A percentile compares a stretch with the other conserved stretches of the same genome.
These are phyloP conservation scores for Sphaerophoria taeniata DNA, from an alignment of 2,888 invertebrate genomes.

Conservation along the genomic window DNA sequence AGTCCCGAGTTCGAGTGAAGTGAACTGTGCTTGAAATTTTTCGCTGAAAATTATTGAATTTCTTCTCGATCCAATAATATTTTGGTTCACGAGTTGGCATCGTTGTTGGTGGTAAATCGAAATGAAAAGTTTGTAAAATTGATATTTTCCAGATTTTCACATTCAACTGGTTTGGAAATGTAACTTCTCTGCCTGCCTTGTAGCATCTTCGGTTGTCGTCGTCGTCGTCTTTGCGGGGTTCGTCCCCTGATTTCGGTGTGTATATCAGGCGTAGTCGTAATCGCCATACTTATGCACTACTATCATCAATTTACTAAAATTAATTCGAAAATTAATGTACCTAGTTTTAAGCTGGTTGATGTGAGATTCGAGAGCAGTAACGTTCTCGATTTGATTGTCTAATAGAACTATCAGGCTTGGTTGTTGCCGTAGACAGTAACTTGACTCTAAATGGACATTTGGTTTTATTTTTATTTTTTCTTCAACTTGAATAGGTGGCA, in stretches of 20 bases:
- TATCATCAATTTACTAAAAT: slow-evolving; percentile 36
- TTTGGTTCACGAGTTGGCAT: too few relatives aligned
- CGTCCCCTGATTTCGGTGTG: slow-evolving; percentile 3
- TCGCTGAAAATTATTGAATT: not conserved
- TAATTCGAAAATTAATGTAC: slow-evolving; percentile 12
- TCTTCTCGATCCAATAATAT: not conserved
- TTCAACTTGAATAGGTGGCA: not conserved
- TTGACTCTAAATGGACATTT: slow-evolving; percentile 15
- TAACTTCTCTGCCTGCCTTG: not conserved
- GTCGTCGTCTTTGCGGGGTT: slow-evolving; percentile 21
- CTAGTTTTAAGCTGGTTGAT: slow-evolving; percentile 5
- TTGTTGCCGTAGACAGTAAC: not conserved
- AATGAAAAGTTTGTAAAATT: too few relatives aligned
- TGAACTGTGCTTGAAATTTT: slow-evolving; percentile 49
- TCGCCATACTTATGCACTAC: not conserved
- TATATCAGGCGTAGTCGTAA: slow-evolving; percentile 18
- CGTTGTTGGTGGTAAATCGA: too few relatives aligned
- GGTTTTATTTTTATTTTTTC: not conserved
- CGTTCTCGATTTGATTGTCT: slow-evolving; percentile 5
- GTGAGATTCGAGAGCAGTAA: slow-evolving; percentile 15
- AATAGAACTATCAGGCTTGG: too few relatives aligned
- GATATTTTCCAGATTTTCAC: slow-evolving; percentile 1
- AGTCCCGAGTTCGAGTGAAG: slow-evolving; percentile 40
- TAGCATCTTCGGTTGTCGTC: not conserved
- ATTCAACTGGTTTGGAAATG: not conserved